Conservation (phyloP, 1,140 invertebrate genomes). For the Scaptomyza pallida region DNA sequence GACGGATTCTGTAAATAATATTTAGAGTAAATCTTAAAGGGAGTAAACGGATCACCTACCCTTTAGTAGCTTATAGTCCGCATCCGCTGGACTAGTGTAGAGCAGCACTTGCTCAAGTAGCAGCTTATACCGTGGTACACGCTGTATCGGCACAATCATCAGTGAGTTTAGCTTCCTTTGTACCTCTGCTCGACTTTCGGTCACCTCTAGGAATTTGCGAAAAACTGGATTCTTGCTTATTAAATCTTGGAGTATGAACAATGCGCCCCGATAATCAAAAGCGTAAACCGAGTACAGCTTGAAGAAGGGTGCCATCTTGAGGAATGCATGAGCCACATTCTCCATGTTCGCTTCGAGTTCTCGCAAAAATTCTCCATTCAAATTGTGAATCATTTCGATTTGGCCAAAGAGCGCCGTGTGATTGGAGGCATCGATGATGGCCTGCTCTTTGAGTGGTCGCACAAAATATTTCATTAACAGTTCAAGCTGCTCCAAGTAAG, state of each 20-base stretch:
- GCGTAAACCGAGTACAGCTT: slow-evolving; percentile 92
- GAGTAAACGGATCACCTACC: slow-evolving; percentile 17
- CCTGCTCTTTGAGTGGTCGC: slow-evolving; percentile 86
- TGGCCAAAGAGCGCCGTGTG: slow-evolving; percentile 88
- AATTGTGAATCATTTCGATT: slow-evolving; percentile 89
- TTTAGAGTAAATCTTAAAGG: neutral
- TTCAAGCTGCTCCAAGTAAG: slow-evolving; percentile 89
- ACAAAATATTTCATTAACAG: slow-evolving; percentile 89
- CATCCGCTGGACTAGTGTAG: slow-evolving; percentile 86
- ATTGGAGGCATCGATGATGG: slow-evolving; percentile 86
- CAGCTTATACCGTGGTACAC: slow-evolving; percentile 90
- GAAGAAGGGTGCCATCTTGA: slow-evolving; percentile 90
- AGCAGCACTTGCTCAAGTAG: slow-evolving; percentile 88
- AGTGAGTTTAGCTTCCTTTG: slow-evolving; percentile 88
- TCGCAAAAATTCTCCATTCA: slow-evolving; percentile 88
- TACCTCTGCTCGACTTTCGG: slow-evolving; percentile 90
- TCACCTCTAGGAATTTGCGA: slow-evolving; percentile 86
- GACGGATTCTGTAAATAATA: slow-evolving; percentile 85
- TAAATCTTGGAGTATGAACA: slow-evolving; percentile 86
- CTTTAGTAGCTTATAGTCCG: slow-evolving; percentile 86
- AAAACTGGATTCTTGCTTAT: slow-evolving; percentile 86
- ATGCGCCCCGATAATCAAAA: slow-evolving; percentile 88
- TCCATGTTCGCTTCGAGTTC: slow-evolving; percentile 87
- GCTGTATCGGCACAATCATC: slow-evolving; percentile 90
- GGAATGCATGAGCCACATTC: slow-evolving; percentile 88